Percentiles rank a stretch among this genome's conserved stretches.
These are phyloP conservation scores for Ormyrus rosae DNA, from an alignment of 2,888 invertebrate species.

Conservation along the genomic window DNA sequence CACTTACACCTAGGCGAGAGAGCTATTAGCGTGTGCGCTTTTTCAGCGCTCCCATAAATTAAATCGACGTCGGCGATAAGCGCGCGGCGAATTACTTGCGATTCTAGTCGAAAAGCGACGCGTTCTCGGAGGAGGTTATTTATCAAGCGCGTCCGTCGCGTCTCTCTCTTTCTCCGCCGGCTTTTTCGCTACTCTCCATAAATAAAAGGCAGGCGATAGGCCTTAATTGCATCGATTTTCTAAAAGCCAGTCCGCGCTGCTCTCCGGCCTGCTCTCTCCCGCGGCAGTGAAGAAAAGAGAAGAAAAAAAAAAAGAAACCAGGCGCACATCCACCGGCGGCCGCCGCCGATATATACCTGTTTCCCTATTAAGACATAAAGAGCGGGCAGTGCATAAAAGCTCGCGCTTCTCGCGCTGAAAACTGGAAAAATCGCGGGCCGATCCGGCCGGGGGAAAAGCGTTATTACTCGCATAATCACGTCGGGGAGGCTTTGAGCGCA, in stretches of 20 bases:
- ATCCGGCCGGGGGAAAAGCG: constrained; percentile 8
- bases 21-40: constrained; percentile 9
- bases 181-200: constrained; percentile 28
- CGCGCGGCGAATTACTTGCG: not conserved
- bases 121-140: not conserved
- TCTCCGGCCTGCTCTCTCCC: not conserved
- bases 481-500: not conserved
- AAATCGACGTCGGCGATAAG: not conserved
- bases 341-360: constrained; percentile 39
- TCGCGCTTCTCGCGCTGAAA: too few relatives aligned
- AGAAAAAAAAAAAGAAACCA: constrained; percentile 4
- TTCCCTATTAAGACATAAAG: constrained; percentile 55
- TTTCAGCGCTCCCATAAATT: not conserved
- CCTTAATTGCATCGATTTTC: constrained; percentile 54
- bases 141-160: not conserved
- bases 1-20: not conserved
- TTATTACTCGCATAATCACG: constrained; percentile 38
- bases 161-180: too few relatives aligned
- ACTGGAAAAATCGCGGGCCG: too few relatives aligned
- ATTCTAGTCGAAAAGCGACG: not conserved
- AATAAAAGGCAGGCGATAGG: constrained; percentile 41
- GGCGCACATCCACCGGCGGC: not conserved
- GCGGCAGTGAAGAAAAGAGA: not conserved
- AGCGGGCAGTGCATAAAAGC: not conserved
- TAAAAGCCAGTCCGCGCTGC: constrained; percentile 24